Evolutionary conservation across 2,113 vertebrate species (phyloP).

Genomic region (Caracal caracal): DNA sequence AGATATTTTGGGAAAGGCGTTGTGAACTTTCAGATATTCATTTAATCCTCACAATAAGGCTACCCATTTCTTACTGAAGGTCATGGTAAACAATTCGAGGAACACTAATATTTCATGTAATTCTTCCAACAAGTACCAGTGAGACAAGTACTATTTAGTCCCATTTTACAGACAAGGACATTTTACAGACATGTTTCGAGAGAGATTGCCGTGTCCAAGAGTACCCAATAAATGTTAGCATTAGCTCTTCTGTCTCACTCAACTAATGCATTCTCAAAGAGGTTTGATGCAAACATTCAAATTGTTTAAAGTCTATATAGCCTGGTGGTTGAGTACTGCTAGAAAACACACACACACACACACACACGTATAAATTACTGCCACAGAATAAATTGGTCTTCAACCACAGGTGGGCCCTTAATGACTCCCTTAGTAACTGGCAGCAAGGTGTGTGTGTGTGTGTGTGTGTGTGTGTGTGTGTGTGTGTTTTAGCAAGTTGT

Average conservation of each 20-base stretch:
- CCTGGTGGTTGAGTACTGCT: background rate
- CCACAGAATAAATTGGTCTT: background rate
- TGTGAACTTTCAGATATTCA: background rate
- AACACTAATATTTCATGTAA: background rate
- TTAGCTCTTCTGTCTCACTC: background rate
- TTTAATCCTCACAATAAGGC: background rate
- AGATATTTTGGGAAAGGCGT: background rate
- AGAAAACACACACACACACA: background rate
- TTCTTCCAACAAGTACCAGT: background rate
- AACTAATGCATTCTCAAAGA: background rate
- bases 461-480: background rate
- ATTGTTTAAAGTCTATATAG: background rate
- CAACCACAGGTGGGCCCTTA: background rate
- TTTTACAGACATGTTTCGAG: background rate
- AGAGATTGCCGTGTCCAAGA: background rate
- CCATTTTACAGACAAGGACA: background rate
- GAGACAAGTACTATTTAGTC: background rate
- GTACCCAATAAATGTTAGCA: background rate
- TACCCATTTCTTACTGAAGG: background rate
- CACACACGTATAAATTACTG: background rate
- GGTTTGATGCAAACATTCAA: background rate
- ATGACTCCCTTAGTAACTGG: background rate
- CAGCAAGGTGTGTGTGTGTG: background rate
- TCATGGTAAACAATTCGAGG: background rate
- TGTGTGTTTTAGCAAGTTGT: background rate